Percentiles rank a stretch among this genome's conserved stretches.
These are phyloP conservation scores for Leucophora obtusa DNA, from an alignment of 2,888 invertebrate genomes.

Conservation along the genomic window DNA sequence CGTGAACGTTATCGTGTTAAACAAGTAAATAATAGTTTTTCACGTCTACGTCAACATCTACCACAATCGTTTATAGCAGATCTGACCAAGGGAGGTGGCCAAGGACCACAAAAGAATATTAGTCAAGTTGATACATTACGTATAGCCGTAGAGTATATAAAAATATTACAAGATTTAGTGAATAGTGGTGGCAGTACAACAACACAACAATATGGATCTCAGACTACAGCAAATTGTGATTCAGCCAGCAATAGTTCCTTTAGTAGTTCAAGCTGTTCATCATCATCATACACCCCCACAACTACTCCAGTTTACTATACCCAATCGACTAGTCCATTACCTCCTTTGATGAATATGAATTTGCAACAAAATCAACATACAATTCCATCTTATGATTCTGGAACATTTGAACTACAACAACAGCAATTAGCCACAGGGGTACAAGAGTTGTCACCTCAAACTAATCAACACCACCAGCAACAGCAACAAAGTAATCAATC, in stretches of 20 bases:
- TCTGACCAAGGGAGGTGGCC: constrained; percentile 83
- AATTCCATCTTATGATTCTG: constrained; percentile 75
- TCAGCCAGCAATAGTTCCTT: constrained; percentile 71
- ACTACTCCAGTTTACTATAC: constrained; percentile 53
- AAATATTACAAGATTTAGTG: constrained; percentile 87
- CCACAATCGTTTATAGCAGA: constrained; percentile 89
- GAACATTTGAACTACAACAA: constrained; percentile 62
- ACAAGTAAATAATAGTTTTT: constrained; percentile 96
- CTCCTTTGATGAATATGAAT: constrained; percentile 48
- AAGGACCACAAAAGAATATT: constrained; percentile 89
- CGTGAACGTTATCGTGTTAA: constrained; percentile 96
- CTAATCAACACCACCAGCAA: constrained; percentile 24
- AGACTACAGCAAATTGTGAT: constrained; percentile 79
- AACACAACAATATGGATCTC: constrained; percentile 40
- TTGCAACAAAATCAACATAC: constrained; percentile 62
- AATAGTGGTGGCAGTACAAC: constrained; percentile 66
- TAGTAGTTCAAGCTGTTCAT: constrained; percentile 53
- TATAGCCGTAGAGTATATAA: constrained; percentile 93
- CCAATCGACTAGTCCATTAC: constrained; percentile 52
- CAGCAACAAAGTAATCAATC: constrained; percentile 45
- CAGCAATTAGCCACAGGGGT: constrained; percentile 66
- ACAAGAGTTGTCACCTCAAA: constrained; percentile 32
- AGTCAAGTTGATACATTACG: constrained; percentile 93
- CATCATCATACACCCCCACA: constrained; percentile 43
- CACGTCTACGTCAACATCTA: constrained; percentile 91